These are phyloP conservation scores for Oceanodroma tethys DNA, from an alignment of 2,113 vertebrate genomes.

Conservation along the genomic window DNA sequence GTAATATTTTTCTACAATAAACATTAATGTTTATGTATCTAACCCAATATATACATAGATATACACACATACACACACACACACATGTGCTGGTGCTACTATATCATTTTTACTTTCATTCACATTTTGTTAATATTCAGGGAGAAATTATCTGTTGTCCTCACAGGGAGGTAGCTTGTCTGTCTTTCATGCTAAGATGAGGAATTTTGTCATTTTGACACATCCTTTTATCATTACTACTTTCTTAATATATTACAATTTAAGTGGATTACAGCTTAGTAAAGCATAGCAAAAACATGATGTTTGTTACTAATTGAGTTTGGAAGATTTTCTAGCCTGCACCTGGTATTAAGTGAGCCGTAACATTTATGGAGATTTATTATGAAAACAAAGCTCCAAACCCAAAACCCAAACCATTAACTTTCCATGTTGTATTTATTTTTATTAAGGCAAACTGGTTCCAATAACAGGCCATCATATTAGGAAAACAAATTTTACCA, in stretches of 20 bases:
- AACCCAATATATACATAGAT: not conserved
- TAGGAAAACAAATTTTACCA: not conserved
- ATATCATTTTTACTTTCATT: not conserved
- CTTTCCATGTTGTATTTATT: not conserved
- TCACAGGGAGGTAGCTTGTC: not conserved
- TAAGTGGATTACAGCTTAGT: no score
- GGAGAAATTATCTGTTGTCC: not conserved
- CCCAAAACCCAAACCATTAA: not conserved
- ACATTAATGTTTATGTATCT: not conserved
- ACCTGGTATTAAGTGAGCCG: not conserved
- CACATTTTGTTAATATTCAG: not conserved
- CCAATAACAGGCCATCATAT: not conserved
- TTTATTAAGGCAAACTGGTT: not conserved
- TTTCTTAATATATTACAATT: not conserved
- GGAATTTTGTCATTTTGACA: not conserved
- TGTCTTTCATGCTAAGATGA: not conserved
- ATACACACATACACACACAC: rapidly evolving
- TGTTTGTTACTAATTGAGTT: not conserved
- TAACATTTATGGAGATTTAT: not conserved
- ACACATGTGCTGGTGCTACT: rapidly evolving
- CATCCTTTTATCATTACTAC: not conserved
- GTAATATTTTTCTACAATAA: not conserved
- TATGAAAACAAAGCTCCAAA: not conserved
- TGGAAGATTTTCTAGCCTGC: not conserved
- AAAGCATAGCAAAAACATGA: not conserved